phyloP scores from a whole-genome alignment of 1,140 invertebrate species.

The Acromyrmex echinatior region DNA sequence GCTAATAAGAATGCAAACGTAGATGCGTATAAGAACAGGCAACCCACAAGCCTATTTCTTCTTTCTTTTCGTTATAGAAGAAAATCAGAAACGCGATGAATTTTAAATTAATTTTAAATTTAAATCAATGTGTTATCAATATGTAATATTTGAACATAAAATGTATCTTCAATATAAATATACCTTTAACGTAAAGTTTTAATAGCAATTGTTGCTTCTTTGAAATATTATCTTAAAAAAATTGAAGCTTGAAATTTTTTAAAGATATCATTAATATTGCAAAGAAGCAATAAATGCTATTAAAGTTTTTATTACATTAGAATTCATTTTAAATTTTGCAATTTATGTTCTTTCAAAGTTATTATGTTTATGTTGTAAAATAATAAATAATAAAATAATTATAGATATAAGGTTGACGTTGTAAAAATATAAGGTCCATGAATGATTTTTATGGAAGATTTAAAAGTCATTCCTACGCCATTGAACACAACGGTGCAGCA shows the following conservation, averaged over 20 bases:
- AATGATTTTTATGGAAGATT: not conserved
- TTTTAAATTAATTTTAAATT: not conserved
- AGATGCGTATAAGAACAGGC: not conserved
- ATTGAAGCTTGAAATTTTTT: not conserved
- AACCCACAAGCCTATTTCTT: slow-evolving; percentile 24
- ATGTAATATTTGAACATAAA: not conserved
- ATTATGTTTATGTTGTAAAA: not conserved
- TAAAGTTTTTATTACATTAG: too few relatives aligned
- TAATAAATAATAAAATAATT: not conserved
- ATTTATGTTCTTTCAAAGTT: not conserved
- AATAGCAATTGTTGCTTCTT: not conserved
- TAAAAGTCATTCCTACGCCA: slow-evolving; percentile 49
- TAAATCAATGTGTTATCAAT: not conserved
- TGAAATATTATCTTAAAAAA: not conserved
- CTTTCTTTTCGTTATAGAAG: not conserved
- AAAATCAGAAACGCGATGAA: not conserved
- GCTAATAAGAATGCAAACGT: not conserved
- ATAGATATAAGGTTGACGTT: not conserved
- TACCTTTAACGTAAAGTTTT: not conserved
- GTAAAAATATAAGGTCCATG: not conserved
- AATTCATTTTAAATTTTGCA: not conserved
- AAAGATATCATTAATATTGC: too few relatives aligned
- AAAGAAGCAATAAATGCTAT: too few relatives aligned
- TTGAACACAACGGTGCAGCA: slow-evolving; percentile 27
- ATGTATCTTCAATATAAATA: not conserved